A percentile compares a stretch with the other conserved stretches of the same genome.
These are phyloP conservation scores for Eira barbara DNA, from an alignment of 2,113 vertebrate genomes.

Conservation along the genomic window DNA sequence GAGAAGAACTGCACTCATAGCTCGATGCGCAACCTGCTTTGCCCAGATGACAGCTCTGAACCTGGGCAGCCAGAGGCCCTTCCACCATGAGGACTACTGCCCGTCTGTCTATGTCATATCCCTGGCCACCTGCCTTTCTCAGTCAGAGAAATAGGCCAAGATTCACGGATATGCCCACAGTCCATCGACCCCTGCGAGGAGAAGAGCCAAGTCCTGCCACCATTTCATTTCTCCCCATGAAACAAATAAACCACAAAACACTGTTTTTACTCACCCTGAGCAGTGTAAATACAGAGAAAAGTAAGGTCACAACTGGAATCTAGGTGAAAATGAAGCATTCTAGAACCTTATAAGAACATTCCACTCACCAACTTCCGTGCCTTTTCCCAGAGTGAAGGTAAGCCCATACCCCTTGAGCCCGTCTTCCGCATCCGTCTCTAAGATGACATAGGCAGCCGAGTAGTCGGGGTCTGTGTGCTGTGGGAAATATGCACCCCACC, in stretches of 20 bases:
- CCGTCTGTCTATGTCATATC: background rate
- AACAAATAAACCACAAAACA: background rate
- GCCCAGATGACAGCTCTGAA: background rate
- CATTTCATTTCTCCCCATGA: background rate
- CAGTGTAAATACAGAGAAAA: background rate
- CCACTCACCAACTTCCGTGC: constrained; percentile 89
- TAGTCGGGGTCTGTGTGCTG: constrained; percentile 92
- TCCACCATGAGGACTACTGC: background rate
- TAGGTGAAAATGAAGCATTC: background rate
- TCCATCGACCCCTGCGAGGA: background rate
- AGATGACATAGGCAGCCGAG: constrained; percentile 86
- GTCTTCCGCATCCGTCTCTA: constrained; percentile 82
- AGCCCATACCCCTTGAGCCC: constrained; percentile 86
- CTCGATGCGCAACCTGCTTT: background rate
- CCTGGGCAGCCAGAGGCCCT: background rate
- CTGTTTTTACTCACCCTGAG: background rate
- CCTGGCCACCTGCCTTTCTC: background rate
- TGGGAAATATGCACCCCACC: background rate
- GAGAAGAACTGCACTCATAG: background rate
- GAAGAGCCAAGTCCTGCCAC: background rate
- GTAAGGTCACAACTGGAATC: background rate
- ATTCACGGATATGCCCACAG: background rate
- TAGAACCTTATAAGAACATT: background rate
- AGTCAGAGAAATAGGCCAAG: background rate
- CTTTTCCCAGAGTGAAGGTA: constrained; percentile 89